Conservation (phyloP, 1,140 invertebrate species). For the Hycleus cichorii region DNA sequence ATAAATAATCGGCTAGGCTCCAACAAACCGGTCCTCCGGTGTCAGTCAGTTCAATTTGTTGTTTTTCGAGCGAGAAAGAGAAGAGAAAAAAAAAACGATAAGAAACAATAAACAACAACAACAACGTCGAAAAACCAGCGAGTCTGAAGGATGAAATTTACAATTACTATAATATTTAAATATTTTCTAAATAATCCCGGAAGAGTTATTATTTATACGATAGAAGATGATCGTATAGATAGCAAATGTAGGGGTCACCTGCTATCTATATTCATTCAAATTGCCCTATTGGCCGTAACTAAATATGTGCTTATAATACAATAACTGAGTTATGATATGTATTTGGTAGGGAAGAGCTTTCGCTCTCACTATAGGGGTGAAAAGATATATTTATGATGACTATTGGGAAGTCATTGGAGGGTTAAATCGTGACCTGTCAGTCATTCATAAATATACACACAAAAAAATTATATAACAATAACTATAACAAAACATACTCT, state of each 20-base stretch:
- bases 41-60: not conserved
- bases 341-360: slow-evolving; percentile 5
- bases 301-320: slow-evolving; percentile 15
- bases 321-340: slow-evolving; percentile 13
- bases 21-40: slow-evolving; percentile 28
- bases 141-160: no score
- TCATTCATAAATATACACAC: slow-evolving; percentile 3
- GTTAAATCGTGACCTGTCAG: slow-evolving; percentile 10
- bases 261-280: slow-evolving; percentile 1
- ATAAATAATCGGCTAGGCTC: slow-evolving; percentile 37
- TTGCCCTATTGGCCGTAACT: slow-evolving; percentile 10
- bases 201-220: no score
- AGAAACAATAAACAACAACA: no score
- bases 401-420: slow-evolving; percentile 13
- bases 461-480: no score
- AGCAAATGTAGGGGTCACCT: slow-evolving; percentile 3
- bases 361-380: slow-evolving; percentile 5
- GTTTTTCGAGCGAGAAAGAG: no score
- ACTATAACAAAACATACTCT: no score
- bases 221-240: no score
- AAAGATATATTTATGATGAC: slow-evolving; percentile 11
- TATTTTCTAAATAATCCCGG: no score
- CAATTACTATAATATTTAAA: no score
- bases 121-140: no score
- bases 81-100: no score